Percentiles rank a stretch among this genome's conserved stretches.
Conservation (phyloP, 2,888 invertebrate genomes). For the Spodoptera picta region DNA sequence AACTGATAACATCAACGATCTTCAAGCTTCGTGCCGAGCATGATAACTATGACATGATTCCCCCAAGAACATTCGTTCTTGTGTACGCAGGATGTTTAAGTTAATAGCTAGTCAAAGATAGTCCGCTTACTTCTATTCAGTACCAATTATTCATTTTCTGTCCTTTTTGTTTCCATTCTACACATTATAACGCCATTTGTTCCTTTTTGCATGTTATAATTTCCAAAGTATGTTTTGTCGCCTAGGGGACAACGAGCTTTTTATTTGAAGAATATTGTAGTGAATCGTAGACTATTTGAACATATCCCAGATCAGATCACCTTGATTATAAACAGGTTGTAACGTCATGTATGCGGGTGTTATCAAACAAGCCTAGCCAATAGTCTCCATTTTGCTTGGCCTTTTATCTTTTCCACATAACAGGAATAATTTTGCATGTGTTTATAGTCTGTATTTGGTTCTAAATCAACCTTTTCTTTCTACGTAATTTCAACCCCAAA, state of each 20-base stretch:
- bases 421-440: conserved; percentile 7
- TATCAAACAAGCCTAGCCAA: conserved; percentile 58
- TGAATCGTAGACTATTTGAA: conserved; percentile 53
- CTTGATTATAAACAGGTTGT: conserved; percentile 63
- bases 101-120: conserved; percentile 4
- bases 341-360: conserved; percentile 70
- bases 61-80: conserved; percentile 30
- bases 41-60: conserved; percentile 36
- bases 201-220: not conserved
- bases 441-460: conserved; percentile 11
- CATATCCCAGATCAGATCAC: conserved; percentile 65
- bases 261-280: conserved; percentile 21
- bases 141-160: too few relatives aligned
- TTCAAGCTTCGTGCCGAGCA: conserved; percentile 22
- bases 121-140: too few relatives aligned
- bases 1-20: conserved; percentile 34
- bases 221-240: conserved; percentile 3
- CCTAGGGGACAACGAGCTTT: conserved; percentile 2
- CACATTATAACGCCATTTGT: too few relatives aligned
- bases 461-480: too few relatives aligned
- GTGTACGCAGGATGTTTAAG: conserved; percentile 13
- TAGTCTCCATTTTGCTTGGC: conserved; percentile 35
- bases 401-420: conserved; percentile 27
- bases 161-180: too few relatives aligned
- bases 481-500: too few relatives aligned